Percentiles rank a stretch among this genome's conserved stretches.
These are phyloP conservation scores for Halcyon badia DNA, from an alignment of 2,797 vertebrate genomes.

Conservation along the genomic window DNA sequence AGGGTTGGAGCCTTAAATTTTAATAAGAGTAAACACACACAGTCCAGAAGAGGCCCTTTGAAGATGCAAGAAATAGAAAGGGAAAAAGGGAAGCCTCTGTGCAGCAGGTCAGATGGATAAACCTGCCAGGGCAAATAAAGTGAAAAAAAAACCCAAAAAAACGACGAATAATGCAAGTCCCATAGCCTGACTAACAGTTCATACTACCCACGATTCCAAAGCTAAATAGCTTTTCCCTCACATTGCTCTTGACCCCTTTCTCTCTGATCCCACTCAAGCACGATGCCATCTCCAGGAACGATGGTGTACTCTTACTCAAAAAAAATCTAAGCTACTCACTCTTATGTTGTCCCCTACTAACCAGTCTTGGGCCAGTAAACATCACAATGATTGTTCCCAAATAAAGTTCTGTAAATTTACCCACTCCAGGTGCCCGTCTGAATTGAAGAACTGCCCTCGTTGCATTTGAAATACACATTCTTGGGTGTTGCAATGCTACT, in stretches of 20 bases:
- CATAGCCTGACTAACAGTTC: background rate
- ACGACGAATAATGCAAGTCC: background rate
- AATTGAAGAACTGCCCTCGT: background rate
- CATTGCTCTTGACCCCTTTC: background rate
- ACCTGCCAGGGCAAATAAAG: background rate
- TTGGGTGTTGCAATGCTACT: background rate
- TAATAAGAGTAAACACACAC: constrained; percentile 14
- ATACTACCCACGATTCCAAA: accelerated
- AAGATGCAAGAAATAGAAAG: background rate
- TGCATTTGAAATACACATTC: background rate
- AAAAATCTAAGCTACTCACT: background rate
- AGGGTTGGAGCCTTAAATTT: constrained; percentile 10
- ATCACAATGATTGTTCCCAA: background rate
- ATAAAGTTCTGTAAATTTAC: background rate
- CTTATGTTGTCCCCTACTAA: background rate
- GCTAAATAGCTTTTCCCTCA: background rate
- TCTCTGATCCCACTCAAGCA: background rate
- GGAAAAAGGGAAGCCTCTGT: background rate
- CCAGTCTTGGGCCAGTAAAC: background rate
- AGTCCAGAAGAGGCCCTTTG: background rate
- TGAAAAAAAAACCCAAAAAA: background rate
- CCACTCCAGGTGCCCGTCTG: background rate
- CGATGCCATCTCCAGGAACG: background rate
- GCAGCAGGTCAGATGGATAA: background rate
- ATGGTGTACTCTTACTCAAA: too few species aligned